These are phyloP conservation scores for Lordiphosa fenestrarum DNA, from an alignment of 2,888 invertebrate genomes.

Conservation along the genomic window DNA sequence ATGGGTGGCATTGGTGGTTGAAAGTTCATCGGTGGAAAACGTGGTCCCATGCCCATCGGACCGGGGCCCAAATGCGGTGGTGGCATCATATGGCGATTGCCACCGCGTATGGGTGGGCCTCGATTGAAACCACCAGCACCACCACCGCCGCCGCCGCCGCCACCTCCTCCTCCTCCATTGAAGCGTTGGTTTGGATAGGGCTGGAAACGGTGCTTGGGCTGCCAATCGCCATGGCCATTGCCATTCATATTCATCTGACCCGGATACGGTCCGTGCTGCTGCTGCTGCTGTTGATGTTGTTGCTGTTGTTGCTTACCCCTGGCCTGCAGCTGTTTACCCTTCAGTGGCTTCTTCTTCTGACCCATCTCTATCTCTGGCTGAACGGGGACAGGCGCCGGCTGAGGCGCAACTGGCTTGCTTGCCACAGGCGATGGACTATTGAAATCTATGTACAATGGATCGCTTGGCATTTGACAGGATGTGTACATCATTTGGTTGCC, in stretches of 20 bases:
- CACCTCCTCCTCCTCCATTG: constrained; percentile 33
- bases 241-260: constrained; percentile 25
- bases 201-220: constrained; percentile 39
- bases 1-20: constrained; percentile 70
- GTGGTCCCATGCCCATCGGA: constrained; percentile 24
- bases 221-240: constrained; percentile 23
- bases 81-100: constrained; percentile 53
- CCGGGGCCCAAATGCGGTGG: constrained; percentile 50
- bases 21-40: constrained; percentile 59
- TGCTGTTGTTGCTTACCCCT: constrained; percentile 22
- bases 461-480: constrained; percentile 79
- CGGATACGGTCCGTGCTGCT: constrained; percentile 15
- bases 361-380: constrained; percentile 25
- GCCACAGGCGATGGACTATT: constrained; percentile 73
- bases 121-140: constrained; percentile 34
- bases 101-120: constrained; percentile 36
- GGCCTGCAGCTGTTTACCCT: constrained; percentile 43
- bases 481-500: constrained; percentile 76
- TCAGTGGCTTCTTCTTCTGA: constrained; percentile 54
- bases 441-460: constrained; percentile 80
- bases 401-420: constrained; percentile 1
- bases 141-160: constrained; percentile 27
- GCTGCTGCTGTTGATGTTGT: constrained; percentile 24
- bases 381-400: neutral
- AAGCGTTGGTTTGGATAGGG: constrained; percentile 39